phyloP scores from a whole-genome alignment of 1,140 invertebrate species.

The Bombus balteatus region DNA sequence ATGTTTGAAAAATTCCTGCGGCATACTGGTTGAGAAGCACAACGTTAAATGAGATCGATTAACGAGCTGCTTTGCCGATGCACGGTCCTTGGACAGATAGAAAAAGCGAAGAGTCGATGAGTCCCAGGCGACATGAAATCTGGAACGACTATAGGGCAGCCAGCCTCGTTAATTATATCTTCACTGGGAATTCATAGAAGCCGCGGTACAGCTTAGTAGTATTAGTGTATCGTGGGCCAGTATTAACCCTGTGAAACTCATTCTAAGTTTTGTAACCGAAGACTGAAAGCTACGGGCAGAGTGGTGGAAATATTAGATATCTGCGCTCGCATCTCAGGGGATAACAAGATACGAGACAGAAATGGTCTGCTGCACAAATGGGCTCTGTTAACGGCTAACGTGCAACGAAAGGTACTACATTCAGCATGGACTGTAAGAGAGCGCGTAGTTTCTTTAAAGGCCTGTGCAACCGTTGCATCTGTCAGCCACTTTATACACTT shows the following conservation, averaged over 20 bases:
- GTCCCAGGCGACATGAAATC: background rate
- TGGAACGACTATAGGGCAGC: background rate
- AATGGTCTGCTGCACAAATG: constrained; percentile 57
- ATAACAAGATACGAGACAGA: constrained; percentile 61
- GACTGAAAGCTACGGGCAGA: constrained; percentile 9
- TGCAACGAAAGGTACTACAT: constrained; percentile 15
- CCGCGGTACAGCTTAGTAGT: too few species aligned
- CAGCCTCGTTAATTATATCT: constrained; percentile 5
- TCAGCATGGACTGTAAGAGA: background rate
- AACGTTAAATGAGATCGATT: background rate
- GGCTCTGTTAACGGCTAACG: constrained; percentile 41
- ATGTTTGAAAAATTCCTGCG: too few species aligned
- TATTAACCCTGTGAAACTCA: background rate
- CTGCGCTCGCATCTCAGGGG: constrained; percentile 48
- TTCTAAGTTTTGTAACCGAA: constrained; percentile 35
- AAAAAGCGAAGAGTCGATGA: background rate
- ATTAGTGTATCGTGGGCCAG: background rate
- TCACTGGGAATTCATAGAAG: background rate
- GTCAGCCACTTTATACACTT: constrained; percentile 14
- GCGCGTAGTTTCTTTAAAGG: constrained; percentile 6
- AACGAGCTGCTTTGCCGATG: background rate
- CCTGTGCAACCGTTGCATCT: background rate
- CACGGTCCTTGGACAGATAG: background rate
- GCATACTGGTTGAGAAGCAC: too few species aligned
- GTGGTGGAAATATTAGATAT: constrained; percentile 52